Conservation (phyloP, 2,113 vertebrate species). For the Ammodytes dubius region DNA sequence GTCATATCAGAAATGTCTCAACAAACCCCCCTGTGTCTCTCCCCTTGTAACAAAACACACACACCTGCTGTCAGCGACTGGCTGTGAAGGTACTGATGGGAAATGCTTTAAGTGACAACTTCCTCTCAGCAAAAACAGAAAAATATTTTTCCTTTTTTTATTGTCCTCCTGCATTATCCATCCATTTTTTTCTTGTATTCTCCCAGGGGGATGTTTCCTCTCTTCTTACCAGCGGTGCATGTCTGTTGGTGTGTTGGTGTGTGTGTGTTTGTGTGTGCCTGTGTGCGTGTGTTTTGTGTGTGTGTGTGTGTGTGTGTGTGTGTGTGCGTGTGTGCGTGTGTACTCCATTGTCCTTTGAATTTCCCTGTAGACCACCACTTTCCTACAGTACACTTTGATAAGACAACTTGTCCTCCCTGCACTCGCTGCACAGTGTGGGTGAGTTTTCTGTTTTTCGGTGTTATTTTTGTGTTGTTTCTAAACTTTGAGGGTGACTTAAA, state of each 20-base stretch:
- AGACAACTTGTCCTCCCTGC: constrained; percentile 68
- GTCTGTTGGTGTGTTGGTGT: constrained; percentile 46
- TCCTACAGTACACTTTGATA: constrained; percentile 66
- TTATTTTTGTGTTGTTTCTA: constrained; percentile 17
- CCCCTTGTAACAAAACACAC: constrained; percentile 23
- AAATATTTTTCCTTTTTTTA: constrained; percentile 34
- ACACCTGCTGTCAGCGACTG: constrained; percentile 62
- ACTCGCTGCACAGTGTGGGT: constrained; percentile 41
- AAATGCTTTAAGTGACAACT: constrained; percentile 70
- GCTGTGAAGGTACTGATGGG: constrained; percentile 57
- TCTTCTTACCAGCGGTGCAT: constrained; percentile 55
- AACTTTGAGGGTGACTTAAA: constrained; percentile 54
- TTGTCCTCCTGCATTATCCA: constrained; percentile 31
- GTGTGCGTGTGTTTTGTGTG: background rate
- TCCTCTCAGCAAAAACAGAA: constrained; percentile 66
- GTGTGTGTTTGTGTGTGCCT: background rate
- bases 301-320: constrained; percentile 25
- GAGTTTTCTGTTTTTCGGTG: constrained; percentile 26
- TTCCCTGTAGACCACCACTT: constrained; percentile 71
- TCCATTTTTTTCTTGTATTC: constrained; percentile 51
- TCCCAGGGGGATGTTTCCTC: constrained; percentile 63
- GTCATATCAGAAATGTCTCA: constrained; percentile 24
- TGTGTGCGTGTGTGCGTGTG: constrained; percentile 40
- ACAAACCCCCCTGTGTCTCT: constrained; percentile 2
- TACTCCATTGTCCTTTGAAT: constrained; percentile 77